Evolutionary conservation across 1,140 invertebrate species (phyloP), one percentile per base, ranked within the genome.

Genomic region (Tachypleus tridentatus): DNA sequence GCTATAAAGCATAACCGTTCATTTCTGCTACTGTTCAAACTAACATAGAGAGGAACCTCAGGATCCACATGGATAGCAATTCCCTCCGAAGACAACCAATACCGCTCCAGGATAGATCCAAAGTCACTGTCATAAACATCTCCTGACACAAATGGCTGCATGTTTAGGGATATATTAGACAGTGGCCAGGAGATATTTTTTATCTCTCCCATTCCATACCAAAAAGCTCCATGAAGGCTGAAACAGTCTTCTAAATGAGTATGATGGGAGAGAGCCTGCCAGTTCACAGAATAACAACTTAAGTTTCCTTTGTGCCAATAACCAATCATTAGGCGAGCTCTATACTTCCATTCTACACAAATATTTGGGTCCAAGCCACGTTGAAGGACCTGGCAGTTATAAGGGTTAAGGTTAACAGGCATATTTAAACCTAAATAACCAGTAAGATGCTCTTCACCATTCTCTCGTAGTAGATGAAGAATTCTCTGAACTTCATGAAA

Each of bases 41-140:
- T 67, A 0, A 91, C 79, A 72, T 91, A 86, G 0, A 94, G 76
- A 0, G 91, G 90, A 0, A 86, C 86, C 52, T 85, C 79, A 5
- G 87, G 82, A 65, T 88, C 86, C 1, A 93, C 80, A 29, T 86
- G 80, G 11, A 93, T 84, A 0, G 87, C 87, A 9, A 87, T 87
- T 7, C 89, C 91, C 74, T 86, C 86, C 0, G 89, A 90, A 71
- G 86, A 91, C 49, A 93, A 83, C 69, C 93, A 90, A 70, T 91
- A 92, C 50, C 88, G 77, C 60, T 87, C 86, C 0, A 94, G 73
- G 0, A 88, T 86, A 67, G 87, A 87, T 0, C 90, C 88, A 78
- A 89, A 93, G 58, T 57, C 62, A 50, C 61, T 52, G 68, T 72
- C 58, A 62, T 63, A 58, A 52, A 66, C 67, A 68, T 88, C 85